These are phyloP conservation scores for Psittacula cyanocephala DNA, from an alignment of 2,113 vertebrate genomes.

Conservation along the genomic window DNA sequence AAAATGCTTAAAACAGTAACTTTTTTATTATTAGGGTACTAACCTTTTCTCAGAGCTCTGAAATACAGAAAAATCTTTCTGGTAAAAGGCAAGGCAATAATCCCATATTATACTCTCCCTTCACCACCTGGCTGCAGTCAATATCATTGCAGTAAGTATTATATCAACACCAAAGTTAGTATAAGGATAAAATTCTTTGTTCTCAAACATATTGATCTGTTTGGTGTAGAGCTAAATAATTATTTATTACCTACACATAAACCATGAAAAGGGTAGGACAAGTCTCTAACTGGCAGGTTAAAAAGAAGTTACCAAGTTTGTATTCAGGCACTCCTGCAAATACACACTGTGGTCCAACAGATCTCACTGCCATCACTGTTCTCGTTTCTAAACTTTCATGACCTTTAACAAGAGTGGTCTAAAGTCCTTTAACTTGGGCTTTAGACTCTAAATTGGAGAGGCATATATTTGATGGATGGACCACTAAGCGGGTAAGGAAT, in stretches of 20 bases:
- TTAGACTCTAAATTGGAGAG: background rate
- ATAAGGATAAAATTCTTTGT: slow-evolving; percentile 1
- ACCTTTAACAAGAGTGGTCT: background rate
- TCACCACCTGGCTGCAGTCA: slow-evolving; percentile 48
- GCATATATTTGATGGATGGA: background rate
- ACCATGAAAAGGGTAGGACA: background rate
- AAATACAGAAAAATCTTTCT: slow-evolving; percentile 11
- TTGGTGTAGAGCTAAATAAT: slow-evolving; percentile 14
- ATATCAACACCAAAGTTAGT: slow-evolving; percentile 18
- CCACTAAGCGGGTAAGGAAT: background rate
- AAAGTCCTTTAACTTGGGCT: background rate
- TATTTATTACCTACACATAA: slow-evolving; percentile 1
- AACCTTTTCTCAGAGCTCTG: background rate
- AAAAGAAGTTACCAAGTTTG: background rate
- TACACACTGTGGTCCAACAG: background rate
- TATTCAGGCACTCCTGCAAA: background rate
- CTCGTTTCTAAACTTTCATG: background rate
- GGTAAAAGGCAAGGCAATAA: slow-evolving; percentile 38
- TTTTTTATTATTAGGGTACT: background rate
- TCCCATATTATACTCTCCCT: background rate
- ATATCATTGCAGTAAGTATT: slow-evolving; percentile 22
- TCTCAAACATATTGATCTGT: slow-evolving; percentile 26
- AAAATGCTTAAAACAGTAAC: background rate
- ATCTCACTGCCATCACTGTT: background rate
- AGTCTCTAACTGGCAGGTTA: background rate